Evolutionary conservation across 2,888 invertebrate species (phyloP), one percentile per base, ranked within the genome.

Genomic region (Hyppa rectilinea): DNA sequence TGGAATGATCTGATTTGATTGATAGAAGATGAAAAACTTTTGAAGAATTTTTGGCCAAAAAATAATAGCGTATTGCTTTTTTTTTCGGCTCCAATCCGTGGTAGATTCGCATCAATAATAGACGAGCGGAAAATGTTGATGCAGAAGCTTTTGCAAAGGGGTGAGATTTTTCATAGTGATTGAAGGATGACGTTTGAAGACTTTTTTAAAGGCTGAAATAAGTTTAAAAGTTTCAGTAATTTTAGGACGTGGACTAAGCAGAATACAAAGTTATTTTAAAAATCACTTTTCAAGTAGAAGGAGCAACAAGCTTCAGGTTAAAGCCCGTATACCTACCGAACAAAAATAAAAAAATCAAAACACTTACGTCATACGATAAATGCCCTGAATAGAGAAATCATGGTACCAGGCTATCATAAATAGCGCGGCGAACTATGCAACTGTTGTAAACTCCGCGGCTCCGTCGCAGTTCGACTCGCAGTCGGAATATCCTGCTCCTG

Each of bases 401-500:
- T 50, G 75, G 69, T 76, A 85, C 81, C 31, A 78, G 74, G 84
- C 68, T 63, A 74, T 78, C 84, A 85, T 85, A 85, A 85, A 85
- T 76, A 81, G 71, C 60, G 49, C 31, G 58, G 80, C 49, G 71
- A 82, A 81, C 75, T 73, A 77, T 74, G 82, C 72, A 80, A 85
- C 81, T 82, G 79, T 85, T 82, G 82, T 85, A 82, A 85, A 86
- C 88, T 89, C 85, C 87, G 84, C 50, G 59, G 77, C 75, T 77
- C 63, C 60, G 77, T 63, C 79, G 85, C 86, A 91, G 90, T 91
- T 90, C 84, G 88, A 87, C 79, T 81, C 84, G 86, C 81, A 87
- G 83, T 84, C 79, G 80, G 84, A 83, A 84, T 86, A 90, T 93
- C 93, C 93, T 91, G 91, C 89, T 91, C 90, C 91, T 91, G 90